phyloP scores from a whole-genome alignment of 2,888 invertebrate species.

The Rhingia campestris region DNA sequence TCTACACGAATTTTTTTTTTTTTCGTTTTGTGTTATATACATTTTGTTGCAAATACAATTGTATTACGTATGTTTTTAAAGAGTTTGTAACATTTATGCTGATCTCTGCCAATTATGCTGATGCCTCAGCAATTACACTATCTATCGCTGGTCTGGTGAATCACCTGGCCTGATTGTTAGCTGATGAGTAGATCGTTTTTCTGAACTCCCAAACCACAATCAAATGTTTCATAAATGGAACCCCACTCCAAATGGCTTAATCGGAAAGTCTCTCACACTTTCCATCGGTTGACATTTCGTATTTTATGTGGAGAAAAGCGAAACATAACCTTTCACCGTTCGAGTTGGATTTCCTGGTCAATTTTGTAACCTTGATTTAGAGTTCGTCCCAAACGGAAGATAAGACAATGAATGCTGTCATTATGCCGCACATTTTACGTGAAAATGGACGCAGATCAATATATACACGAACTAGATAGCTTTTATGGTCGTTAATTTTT shows the following conservation, averaged over 20 bases:
- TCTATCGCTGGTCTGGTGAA: constrained; percentile 37
- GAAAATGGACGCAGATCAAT: constrained; percentile 51
- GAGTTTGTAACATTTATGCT: background rate
- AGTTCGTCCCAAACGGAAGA: background rate
- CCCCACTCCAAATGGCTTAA: background rate
- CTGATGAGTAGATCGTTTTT: constrained; percentile 3
- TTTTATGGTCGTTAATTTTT: constrained; percentile 40
- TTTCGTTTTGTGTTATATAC: constrained; percentile 20
- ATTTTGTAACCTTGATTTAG: constrained; percentile 34
- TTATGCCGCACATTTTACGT: constrained; percentile 15
- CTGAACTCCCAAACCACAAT: background rate
- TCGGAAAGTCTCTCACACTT: background rate
- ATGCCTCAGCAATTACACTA: constrained; percentile 6
- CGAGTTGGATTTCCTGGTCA: too few species aligned
- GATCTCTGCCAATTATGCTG: constrained; percentile 9
- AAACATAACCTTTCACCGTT: too few species aligned
- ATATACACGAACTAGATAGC: constrained; percentile 27
- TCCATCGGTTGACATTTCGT: background rate
- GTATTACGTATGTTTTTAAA: constrained; percentile 16
- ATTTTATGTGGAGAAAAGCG: background rate
- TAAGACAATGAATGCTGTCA: constrained; percentile 10
- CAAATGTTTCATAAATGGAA: constrained; percentile 9
- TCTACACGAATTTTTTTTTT: constrained; percentile 20
- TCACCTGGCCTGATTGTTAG: constrained; percentile 28
- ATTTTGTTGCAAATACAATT: constrained; percentile 15